Evolutionary conservation across 2,797 vertebrate genomes (phyloP).

Genomic region (Pterois miles): DNA sequence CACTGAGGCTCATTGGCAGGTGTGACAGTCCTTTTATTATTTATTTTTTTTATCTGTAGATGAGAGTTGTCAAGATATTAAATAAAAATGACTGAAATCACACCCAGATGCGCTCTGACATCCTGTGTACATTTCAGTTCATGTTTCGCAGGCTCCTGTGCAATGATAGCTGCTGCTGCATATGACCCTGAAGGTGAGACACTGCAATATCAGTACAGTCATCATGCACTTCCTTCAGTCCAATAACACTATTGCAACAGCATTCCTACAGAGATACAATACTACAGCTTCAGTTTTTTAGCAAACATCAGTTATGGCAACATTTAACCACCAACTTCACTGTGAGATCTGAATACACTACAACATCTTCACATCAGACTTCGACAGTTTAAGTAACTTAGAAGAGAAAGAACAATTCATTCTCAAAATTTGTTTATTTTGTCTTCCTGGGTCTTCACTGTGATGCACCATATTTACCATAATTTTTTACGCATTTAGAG

Average conservation of each 20-base stretch:
- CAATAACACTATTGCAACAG: neutral
- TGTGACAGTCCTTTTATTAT: conserved; percentile 29
- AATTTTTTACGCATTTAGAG: neutral
- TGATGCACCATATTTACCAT: neutral
- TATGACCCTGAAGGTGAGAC: conserved; percentile 83
- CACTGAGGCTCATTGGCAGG: conserved; percentile 89
- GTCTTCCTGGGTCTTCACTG: neutral
- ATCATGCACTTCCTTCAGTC: neutral
- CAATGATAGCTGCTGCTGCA: conserved; percentile 85
- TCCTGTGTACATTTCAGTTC: conserved; percentile 72
- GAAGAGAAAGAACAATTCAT: neutral
- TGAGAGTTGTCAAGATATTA: neutral
- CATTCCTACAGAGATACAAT: neutral
- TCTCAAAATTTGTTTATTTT: neutral
- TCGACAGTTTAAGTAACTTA: neutral
- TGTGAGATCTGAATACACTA: neutral
- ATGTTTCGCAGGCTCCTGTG: conserved; percentile 87
- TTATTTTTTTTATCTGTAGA: neutral
- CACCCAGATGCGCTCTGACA: neutral
- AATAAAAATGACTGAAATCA: neutral
- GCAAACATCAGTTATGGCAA: neutral
- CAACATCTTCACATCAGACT: neutral
- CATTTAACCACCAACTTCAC: neutral
- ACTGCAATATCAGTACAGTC: neutral
- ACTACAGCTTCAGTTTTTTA: neutral